Evolutionary conservation across 2,888 invertebrate species (phyloP).

Genomic region (Drosophila ustulata): DNA sequence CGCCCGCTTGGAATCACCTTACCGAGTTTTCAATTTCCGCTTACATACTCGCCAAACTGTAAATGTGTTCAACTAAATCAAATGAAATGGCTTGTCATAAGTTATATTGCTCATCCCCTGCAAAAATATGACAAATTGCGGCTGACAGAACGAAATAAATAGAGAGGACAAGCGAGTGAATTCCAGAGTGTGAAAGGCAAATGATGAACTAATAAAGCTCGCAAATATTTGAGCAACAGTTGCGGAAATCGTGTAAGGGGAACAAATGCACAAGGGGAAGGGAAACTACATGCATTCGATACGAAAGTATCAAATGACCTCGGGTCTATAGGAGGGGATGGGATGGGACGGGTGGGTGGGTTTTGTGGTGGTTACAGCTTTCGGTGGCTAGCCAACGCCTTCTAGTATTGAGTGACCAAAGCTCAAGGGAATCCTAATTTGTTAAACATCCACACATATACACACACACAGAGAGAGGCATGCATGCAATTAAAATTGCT

Average conservation of each 20-base stretch:
- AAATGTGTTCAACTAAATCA: constrained; percentile 61
- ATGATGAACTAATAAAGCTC: constrained; percentile 69
- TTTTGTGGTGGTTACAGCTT: constrained; percentile 40
- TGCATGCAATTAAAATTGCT: constrained; percentile 65
- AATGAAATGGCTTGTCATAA: constrained; percentile 51
- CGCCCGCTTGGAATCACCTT: constrained; percentile 3
- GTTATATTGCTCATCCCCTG: constrained; percentile 18
- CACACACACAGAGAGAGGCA: constrained; percentile 12
- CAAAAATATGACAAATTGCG: constrained; percentile 54
- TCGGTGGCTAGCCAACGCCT: constrained; percentile 64
- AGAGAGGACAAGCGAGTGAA: constrained; percentile 1
- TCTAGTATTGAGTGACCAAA: constrained; percentile 50
- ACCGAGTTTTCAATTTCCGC: constrained; percentile 31
- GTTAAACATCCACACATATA: constrained; percentile 54
- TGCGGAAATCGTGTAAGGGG: constrained; percentile 26
- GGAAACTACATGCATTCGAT: constrained; percentile 18
- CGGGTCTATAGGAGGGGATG: neutral
- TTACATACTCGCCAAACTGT: constrained; percentile 23
- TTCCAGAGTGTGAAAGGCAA: constrained; percentile 56
- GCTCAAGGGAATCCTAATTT: constrained; percentile 67
- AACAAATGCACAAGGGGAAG: constrained; percentile 24
- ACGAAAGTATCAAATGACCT: constrained; percentile 65
- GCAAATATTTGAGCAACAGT: constrained; percentile 72
- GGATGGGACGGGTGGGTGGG: constrained; percentile 16
- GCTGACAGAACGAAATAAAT: constrained; percentile 11